phyloP scores from a whole-genome alignment of 2,888 invertebrate genomes.

The Flabesymbios commensalis region DNA sequence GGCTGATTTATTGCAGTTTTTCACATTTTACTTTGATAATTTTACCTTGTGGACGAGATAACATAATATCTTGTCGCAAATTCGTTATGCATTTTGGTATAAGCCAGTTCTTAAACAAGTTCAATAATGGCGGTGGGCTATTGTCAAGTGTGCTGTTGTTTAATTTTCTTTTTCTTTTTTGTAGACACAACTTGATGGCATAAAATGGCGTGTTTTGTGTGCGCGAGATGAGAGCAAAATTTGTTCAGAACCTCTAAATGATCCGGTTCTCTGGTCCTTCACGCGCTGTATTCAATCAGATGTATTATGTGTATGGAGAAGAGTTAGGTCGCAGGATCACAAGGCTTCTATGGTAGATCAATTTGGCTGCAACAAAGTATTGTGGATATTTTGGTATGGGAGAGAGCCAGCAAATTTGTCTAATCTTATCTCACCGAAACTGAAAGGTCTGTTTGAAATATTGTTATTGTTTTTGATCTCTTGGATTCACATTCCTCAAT shows the following conservation, averaged over 20 bases:
- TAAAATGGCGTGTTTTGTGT: constrained; percentile 89
- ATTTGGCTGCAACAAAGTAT: constrained; percentile 72
- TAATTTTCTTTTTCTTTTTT: constrained; percentile 56
- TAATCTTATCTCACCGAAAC: constrained; percentile 68
- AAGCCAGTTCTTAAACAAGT: no score
- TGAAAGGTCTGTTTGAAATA: constrained; percentile 86
- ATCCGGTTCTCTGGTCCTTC: constrained; percentile 63
- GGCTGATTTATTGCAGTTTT: no score
- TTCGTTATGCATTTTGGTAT: no score
- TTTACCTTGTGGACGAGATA: no score
- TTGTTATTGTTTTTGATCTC: no score
- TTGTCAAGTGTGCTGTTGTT: no score
- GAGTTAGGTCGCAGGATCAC: background rate
- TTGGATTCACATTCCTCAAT: no score
- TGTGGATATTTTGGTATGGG: constrained; percentile 99
- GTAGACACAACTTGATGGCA: constrained; percentile 98
- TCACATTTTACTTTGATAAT: no score
- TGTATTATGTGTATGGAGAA: constrained; percentile 96
- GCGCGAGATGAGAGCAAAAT: constrained; percentile 14
- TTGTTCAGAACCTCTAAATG: constrained; percentile 43
- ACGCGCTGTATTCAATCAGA: constrained; percentile 71
- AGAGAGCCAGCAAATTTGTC: constrained; percentile 65
- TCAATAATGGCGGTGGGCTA: no score
- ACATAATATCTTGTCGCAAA: no score
- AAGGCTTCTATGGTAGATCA: constrained; percentile 38